These are phyloP conservation scores for Sicus ferrugineus DNA, from an alignment of 2,888 invertebrate genomes.

Conservation along the genomic window DNA sequence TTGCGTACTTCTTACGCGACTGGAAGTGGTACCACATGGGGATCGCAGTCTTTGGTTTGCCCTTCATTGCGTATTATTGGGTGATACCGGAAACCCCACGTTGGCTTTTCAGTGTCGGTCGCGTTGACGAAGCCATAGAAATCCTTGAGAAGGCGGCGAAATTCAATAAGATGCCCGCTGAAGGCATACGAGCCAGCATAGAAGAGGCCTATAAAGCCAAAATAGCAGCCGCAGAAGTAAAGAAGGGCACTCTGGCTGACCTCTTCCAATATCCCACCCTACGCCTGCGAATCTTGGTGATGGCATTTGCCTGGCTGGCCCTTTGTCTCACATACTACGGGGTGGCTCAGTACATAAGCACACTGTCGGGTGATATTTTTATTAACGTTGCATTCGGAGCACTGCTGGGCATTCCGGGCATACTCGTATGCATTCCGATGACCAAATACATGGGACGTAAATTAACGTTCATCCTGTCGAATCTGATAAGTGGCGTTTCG, in stretches of 20 bases:
- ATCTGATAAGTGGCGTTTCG: constrained; percentile 72
- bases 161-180: constrained; percentile 67
- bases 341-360: constrained; percentile 66
- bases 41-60: not conserved
- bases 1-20: constrained; percentile 72
- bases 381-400: constrained; percentile 85
- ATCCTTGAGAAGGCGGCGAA: constrained; percentile 73
- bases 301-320: constrained; percentile 83
- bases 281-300: constrained; percentile 75
- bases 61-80: constrained; percentile 67
- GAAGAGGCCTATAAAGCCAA: constrained; percentile 63
- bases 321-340: constrained; percentile 85
- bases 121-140: constrained; percentile 69
- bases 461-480: constrained; percentile 72
- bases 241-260: constrained; percentile 70
- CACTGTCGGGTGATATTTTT: constrained; percentile 79
- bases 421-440: constrained; percentile 66
- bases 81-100: constrained; percentile 81
- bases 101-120: constrained; percentile 77
- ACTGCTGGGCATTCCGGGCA: constrained; percentile 73
- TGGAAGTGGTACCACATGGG: constrained; percentile 74
- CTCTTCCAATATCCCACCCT: constrained; percentile 76
- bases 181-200: constrained; percentile 64
- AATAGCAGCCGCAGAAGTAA: constrained; percentile 61
- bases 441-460: constrained; percentile 72